Evolutionary conservation across 2,888 invertebrate genomes (phyloP).

Genomic region (Hypolimnas misippus): DNA sequence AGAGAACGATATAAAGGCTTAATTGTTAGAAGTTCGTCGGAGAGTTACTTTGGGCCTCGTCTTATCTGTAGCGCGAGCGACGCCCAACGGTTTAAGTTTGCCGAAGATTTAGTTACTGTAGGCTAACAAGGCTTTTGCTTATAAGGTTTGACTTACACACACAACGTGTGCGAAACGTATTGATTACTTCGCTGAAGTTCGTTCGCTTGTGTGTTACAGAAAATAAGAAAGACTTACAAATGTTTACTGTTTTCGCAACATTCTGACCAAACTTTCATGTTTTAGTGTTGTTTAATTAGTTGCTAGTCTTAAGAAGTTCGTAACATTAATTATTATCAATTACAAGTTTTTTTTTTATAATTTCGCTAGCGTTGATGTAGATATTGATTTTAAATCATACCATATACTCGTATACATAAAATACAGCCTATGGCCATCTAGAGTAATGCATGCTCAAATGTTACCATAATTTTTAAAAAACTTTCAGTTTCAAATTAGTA

Average conservation of each 20-base stretch:
- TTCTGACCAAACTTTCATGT: background rate
- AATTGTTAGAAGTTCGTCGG: slow-evolving; percentile 70
- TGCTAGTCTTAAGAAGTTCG: no score
- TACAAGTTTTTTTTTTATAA: no score
- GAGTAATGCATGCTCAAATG: no score
- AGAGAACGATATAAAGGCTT: slow-evolving; percentile 68
- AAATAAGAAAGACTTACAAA: background rate
- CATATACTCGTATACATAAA: no score
- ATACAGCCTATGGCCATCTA: no score
- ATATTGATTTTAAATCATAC: no score
- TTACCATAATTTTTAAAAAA: no score
- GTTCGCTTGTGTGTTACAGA: background rate
- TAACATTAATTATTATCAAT: no score
- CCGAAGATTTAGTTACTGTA: slow-evolving; percentile 36
- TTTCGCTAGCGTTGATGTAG: no score
- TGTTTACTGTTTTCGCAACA: background rate
- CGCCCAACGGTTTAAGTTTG: slow-evolving; percentile 41
- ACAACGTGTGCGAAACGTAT: background rate
- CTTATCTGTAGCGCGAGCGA: slow-evolving; percentile 53
- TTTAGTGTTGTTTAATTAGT: no score
- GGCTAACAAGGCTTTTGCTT: slow-evolving; percentile 33
- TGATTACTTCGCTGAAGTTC: background rate
- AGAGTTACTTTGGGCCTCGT: slow-evolving; percentile 56
- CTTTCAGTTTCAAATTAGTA: no score
- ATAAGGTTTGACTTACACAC: slow-evolving; percentile 26